A percentile compares a stretch with the other conserved stretches of the same genome.
These are phyloP conservation scores for Drosophila pectinifera DNA, from an alignment of 1,140 invertebrate genomes.

Conservation along the genomic window DNA sequence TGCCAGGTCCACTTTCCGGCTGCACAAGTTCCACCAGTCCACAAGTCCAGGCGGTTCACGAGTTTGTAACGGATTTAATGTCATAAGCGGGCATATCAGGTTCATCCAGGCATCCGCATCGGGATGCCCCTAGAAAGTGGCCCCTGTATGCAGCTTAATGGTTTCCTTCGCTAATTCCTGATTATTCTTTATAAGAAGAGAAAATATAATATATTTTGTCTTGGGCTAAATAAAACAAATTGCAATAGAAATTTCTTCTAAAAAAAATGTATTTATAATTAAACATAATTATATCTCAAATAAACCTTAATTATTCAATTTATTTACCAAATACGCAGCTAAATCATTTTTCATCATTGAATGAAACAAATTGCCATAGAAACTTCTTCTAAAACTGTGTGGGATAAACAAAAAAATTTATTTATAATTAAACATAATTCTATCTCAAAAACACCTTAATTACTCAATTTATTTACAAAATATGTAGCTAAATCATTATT, in stretches of 20 bases:
- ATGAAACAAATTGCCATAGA: no score
- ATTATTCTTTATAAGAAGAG: no score
- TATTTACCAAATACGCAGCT: not conserved
- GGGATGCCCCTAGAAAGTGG: conserved; percentile 33
- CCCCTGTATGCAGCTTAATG: not conserved
- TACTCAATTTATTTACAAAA: no score
- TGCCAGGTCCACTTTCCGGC: conserved; percentile 15
- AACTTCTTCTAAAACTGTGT: no score
- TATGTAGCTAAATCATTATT: not conserved
- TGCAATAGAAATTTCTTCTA: no score
- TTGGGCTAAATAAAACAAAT: no score
- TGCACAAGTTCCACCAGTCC: conserved; percentile 15
- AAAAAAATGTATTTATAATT: no score
- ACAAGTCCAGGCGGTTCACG: conserved; percentile 62
- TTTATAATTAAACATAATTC: no score
- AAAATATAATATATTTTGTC: not conserved
- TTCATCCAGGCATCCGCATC: conserved; percentile 39
- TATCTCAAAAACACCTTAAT: not conserved
- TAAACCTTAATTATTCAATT: not conserved
- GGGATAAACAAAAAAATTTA: no score
- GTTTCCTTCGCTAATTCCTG: not conserved
- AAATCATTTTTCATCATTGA: no score
- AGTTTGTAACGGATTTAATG: conserved; percentile 78
- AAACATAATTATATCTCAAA: not conserved
- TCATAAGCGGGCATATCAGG: conserved; percentile 64